phyloP scores from a whole-genome alignment of 2,888 invertebrate genomes.

The Watsonalla binaria region DNA sequence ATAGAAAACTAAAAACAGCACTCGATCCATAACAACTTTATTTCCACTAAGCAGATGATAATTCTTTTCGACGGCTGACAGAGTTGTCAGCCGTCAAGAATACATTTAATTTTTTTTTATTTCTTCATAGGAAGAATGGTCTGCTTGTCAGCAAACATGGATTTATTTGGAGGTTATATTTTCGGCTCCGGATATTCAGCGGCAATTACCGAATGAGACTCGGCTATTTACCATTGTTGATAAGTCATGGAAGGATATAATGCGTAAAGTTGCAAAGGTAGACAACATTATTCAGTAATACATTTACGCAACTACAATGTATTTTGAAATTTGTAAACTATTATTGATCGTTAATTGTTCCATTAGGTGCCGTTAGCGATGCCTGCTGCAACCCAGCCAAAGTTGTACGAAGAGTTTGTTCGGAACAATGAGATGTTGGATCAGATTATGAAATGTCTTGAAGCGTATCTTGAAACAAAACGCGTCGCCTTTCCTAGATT shows the following conservation, averaged over 20 bases:
- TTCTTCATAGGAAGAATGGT: conserved; percentile 94
- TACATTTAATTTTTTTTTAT: conserved; percentile 1
- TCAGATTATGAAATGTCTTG: conserved; percentile 93
- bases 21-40: too few species aligned
- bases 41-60: too few species aligned
- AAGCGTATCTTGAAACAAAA: conserved; percentile 93
- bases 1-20: too few species aligned
- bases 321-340: too few species aligned
- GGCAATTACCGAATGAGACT: conserved; percentile 94
- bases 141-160: conserved; percentile 94
- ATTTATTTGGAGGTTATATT: conserved; percentile 96
- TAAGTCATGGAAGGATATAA: conserved; percentile 93
- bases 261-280: conserved; percentile 89
- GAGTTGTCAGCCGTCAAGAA: too few species aligned
- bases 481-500: conserved; percentile 92
- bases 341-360: neutral
- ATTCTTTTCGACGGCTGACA: too few species aligned
- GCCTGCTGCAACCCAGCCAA: conserved; percentile 86
- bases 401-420: conserved; percentile 82
- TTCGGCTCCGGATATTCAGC: conserved; percentile 95
- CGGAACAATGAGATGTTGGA: conserved; percentile 89
- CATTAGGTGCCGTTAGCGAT: conserved; percentile 86
- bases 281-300: neutral
- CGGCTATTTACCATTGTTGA: conserved; percentile 91
- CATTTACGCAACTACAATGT: neutral